phyloP scores from a whole-genome alignment of 1,140 invertebrate species.

The Lordiphosa mommai region DNA sequence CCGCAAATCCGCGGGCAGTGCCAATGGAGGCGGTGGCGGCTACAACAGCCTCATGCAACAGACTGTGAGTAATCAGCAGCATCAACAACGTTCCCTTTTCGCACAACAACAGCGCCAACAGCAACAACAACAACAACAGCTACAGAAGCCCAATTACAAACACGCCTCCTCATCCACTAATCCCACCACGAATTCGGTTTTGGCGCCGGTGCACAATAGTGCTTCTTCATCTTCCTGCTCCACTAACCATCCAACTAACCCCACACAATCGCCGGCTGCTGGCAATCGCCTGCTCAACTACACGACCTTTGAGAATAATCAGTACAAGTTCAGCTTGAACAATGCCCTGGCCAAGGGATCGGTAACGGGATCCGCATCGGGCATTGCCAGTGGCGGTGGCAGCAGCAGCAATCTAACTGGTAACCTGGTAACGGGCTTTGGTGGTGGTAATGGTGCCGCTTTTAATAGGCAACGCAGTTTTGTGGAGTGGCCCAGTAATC shows the following conservation, averaged over 20 bases:
- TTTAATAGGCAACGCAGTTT: conserved; percentile 68
- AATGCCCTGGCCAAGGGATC: conserved; percentile 56
- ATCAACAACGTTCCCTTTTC: conserved; percentile 69
- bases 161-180: conserved; percentile 65
- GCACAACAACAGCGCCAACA: conserved; percentile 64
- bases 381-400: conserved; percentile 21
- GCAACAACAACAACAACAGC: conserved; percentile 63
- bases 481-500: conserved; percentile 74
- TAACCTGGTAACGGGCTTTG: conserved; percentile 27
- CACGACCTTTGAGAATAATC: conserved; percentile 79
- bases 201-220: conserved; percentile 64
- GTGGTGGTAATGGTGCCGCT: conserved; percentile 48
- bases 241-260: conserved; percentile 53
- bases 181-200: conserved; percentile 37
- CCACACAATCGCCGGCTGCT: conserved; percentile 28
- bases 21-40: conserved; percentile 31
- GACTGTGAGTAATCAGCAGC: conserved; percentile 79
- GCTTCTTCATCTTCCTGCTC: conserved; percentile 24
- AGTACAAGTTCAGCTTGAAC: conserved; percentile 79
- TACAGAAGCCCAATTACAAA: conserved; percentile 72
- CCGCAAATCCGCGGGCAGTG: conserved; percentile 62
- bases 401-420: conserved; percentile 65
- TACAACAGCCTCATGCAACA: conserved; percentile 79
- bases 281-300: conserved; percentile 75
- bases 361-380: conserved; percentile 16